Percentiles rank a stretch among this genome's conserved stretches.
Conservation (phyloP, 2,113 vertebrate genomes). For the Crotalus tigris region DNA sequence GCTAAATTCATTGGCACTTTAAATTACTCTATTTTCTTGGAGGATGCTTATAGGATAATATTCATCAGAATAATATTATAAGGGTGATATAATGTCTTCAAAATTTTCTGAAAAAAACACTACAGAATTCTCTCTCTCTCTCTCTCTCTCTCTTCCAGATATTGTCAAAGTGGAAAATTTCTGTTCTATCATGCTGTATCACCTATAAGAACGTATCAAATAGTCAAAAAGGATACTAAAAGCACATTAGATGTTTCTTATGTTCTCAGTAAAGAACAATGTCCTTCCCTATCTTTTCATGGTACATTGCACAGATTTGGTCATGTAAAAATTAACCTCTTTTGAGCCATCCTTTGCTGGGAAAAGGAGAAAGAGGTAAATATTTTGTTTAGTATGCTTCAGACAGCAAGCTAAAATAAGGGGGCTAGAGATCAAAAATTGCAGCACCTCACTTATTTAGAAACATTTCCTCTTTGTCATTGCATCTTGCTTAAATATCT, state of each 20-base stretch:
- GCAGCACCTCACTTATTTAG: not conserved
- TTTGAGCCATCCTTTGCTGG: not conserved
- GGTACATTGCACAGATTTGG: not conserved
- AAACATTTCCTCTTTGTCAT: not conserved
- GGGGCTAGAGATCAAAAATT: not conserved
- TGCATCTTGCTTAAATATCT: not conserved
- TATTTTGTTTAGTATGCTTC: not conserved
- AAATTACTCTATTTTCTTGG: not conserved
- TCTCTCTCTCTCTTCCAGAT: not conserved
- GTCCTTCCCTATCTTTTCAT: slow-evolving; percentile 9
- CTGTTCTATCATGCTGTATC: not conserved
- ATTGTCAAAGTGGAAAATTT: not conserved
- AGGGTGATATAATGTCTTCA: not conserved
- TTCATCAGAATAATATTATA: not conserved
- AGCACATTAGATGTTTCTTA: not conserved
- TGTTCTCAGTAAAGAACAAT: not conserved
- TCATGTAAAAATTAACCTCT: not conserved
- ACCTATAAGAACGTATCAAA: not conserved
- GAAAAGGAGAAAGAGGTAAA: not conserved
- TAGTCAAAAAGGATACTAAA: not conserved
- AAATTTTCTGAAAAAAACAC: not conserved
- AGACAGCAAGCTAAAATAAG: not conserved
- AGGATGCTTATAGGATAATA: not conserved
- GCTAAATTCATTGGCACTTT: not conserved
- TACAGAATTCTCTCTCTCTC: not conserved